Evolutionary conservation across 2,113 vertebrate species (phyloP), one percentile per base, ranked within the genome.

Genomic region (Martes martes): DNA sequence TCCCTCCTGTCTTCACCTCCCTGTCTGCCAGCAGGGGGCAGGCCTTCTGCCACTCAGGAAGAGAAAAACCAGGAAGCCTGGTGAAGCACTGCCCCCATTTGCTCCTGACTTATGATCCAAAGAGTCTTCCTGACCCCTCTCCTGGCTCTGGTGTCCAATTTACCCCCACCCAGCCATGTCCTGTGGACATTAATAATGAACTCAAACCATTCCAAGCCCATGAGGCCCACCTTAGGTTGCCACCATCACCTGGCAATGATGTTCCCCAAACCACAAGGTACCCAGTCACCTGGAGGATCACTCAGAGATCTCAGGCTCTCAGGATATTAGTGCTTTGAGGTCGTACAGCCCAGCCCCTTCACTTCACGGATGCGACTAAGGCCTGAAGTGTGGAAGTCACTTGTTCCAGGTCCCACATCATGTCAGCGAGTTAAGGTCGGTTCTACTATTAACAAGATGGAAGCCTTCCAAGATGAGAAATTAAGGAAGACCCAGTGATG

Each of bases 161-260:
- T 81, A 28, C n/a, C 1, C 47, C 4, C 19, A 85, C 13, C 28
- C 18, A 74, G 7, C 19, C 80, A 9, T 24, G 31, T 26, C 28
- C 18, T 6, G 0, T 47, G 52, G 52, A 69, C 21, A 26, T 7
- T 63, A 13, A 65, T 55, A 36, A 61, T 2, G 26, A 28, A 13
- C 39, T 79, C 11, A 11, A 4, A 23, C 15, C 26, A 50, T 73
- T 19, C 63, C 0, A 4, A 7, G 21, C 1, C 13, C 15, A 0
- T 26, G 71, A 50, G 1, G 16, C 55, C 55, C 9, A 74, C 4
- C 50, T 95, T 24, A 14, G 42, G 31, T 2, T 74, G 45, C 82
- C 31, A 31, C 82, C 31, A 26, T 8, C 50, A 39, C 6, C 47
- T 50, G 33, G 14, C 7, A 55, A 13, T 26, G 9, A 13, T 36